These are phyloP conservation scores for Henricia sp. DNA, from an alignment of 53 echinoderm and acorn worm genomes.

Conservation along the genomic window DNA sequence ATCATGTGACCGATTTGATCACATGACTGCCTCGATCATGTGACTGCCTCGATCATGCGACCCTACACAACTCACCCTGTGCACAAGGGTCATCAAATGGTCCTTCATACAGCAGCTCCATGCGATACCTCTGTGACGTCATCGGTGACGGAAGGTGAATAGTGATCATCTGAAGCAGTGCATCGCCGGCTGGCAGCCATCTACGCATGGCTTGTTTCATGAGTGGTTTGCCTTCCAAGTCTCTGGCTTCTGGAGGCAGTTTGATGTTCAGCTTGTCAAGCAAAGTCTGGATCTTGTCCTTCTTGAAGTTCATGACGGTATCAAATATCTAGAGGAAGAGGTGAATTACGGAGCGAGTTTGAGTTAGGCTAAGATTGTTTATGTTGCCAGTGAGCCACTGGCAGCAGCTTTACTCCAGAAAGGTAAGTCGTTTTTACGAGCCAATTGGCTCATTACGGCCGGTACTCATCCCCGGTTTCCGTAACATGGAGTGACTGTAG, in stretches of 20 bases:
- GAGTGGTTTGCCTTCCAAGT: slow-evolving; percentile 82
- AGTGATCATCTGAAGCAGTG: slow-evolving; percentile 98
- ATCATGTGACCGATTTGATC: too few species aligned
- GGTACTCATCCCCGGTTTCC: too few species aligned
- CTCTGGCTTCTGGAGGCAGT: slow-evolving; percentile 50
- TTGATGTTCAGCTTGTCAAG: slow-evolving; percentile 79
- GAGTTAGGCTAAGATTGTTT: too few species aligned
- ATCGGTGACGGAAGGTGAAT: slow-evolving; percentile 96
- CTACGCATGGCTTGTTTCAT: slow-evolving; percentile 94
- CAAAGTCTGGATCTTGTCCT: slow-evolving; percentile 68
- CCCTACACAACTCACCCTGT: slow-evolving; percentile 78
- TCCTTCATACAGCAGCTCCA: slow-evolving; percentile 96
- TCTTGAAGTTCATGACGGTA: slow-evolving; percentile 94
- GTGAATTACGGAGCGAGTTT: not conserved
- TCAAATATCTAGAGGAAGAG: slow-evolving; percentile 72
- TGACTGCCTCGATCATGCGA: not conserved
- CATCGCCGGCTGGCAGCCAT: slow-evolving; percentile 95
- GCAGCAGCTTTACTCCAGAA: too few species aligned
- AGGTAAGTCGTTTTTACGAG: too few species aligned
- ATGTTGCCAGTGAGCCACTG: too few species aligned
- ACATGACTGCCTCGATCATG: too few species aligned
- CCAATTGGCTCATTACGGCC: too few species aligned
- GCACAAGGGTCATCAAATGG: slow-evolving; percentile 89
- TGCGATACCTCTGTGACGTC: slow-evolving; percentile 91
- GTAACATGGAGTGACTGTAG: too few species aligned